Evolutionary conservation across 1,140 invertebrate genomes (phyloP), one percentile per base, ranked within the genome.

Genomic region (Leptonema lineaticorne): DNA sequence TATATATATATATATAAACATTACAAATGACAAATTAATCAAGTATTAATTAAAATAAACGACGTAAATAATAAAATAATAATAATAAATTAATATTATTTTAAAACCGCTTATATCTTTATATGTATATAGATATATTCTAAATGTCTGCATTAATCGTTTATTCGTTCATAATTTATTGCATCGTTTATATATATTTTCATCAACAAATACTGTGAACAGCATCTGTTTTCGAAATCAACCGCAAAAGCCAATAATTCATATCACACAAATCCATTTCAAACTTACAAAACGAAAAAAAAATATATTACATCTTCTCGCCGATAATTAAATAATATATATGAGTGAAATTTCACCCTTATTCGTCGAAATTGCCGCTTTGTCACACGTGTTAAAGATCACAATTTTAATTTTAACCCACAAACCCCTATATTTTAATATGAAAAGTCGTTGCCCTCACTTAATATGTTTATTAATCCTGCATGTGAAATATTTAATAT

Each of bases 201-300:
- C 37, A 2, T 41, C 11, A 4, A 16, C 9, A 53, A 18, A 26
- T 22, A 53, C 9, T 53, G 50, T 53, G 27, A 26, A 2, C n/a
- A 2, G 50, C 33, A 62, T 62, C 59, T 62, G 59, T 33, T 62
- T 62, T 37, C 26, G 22, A 45, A 45, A 62, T 62, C 33, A 62
- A 41, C 56, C 11, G 18, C 20, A 53, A 53, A 33, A 33, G 16
- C 16, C 37, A 41, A 41, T 41, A 11, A 41, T 41, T 41, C 16
- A 4, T 16, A 41, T n/a, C n/a, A n/a, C n/a, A n/a, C n/a, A 33
- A 11, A 33, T 33, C 30, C 30, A 33, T 5, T 33, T 5, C 30
- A 33, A 5, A 33, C 30, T n/a, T n/a, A 33, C 5, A 33, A 11
- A 33, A 33, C 5, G 5, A 33, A 6, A 11, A 11, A 33, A 33